Conservation (phyloP, 2,113 vertebrate species). For the Clarias magur region DNA sequence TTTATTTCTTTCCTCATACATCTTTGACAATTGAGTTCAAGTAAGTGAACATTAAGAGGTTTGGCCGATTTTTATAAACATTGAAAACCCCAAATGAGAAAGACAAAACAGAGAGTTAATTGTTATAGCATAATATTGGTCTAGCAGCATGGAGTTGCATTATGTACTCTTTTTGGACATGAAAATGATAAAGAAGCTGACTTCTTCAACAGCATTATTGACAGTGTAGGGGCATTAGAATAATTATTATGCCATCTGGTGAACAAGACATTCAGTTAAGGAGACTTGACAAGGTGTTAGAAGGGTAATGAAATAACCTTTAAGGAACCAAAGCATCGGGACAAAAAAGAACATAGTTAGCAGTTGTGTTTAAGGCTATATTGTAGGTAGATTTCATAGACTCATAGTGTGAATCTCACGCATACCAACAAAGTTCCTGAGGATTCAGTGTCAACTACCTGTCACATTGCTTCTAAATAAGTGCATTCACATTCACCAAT, state of each 20-base stretch:
- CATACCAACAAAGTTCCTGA: conserved; percentile 49
- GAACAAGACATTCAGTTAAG: conserved; percentile 30
- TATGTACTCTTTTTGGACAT: conserved; percentile 21
- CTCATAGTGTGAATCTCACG: conserved; percentile 29
- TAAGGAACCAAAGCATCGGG: conserved; percentile 36
- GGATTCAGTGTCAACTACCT: conserved; percentile 59
- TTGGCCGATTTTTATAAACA: conserved; percentile 26
- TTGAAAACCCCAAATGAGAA: conserved; percentile 13
- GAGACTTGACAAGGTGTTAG: conserved; percentile 24
- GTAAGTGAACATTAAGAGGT: conserved; percentile 33
- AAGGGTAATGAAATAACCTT: conserved; percentile 34
- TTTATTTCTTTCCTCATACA: conserved; percentile 46
- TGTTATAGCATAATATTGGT: conserved; percentile 34
- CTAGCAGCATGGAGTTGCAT: conserved; percentile 45
- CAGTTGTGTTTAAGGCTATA: conserved; percentile 41
- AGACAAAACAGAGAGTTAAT: conserved; percentile 32
- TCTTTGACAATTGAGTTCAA: conserved; percentile 44
- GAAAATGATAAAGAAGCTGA: conserved; percentile 41
- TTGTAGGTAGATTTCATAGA: conserved; percentile 37
- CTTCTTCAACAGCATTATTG: conserved; percentile 32
- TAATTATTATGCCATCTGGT: conserved; percentile 8
- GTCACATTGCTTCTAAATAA: conserved; percentile 57
- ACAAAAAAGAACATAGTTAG: conserved; percentile 37
- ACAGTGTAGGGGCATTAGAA: conserved; percentile 21
- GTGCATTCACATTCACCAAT: conserved; percentile 55